Evolutionary conservation across 2,888 invertebrate genomes (phyloP).

Genomic region (Tigriopus californicus): DNA sequence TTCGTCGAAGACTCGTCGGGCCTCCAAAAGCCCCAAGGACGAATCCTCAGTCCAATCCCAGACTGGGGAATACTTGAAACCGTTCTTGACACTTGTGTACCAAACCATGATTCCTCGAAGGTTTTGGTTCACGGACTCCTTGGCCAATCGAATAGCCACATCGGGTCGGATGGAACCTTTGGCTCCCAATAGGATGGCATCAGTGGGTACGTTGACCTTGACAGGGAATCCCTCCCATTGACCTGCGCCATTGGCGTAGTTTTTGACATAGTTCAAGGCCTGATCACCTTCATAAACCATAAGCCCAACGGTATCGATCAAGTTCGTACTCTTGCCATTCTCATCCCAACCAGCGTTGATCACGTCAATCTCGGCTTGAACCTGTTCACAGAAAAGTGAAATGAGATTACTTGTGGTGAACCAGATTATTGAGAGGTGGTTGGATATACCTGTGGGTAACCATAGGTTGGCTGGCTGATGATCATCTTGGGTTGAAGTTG

Average conservation of each 20-base stretch:
- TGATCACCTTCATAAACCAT: slow-evolving; percentile 14
- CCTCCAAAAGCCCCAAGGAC: no score
- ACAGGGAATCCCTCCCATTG: slow-evolving; percentile 14
- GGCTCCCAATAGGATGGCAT: slow-evolving; percentile 7
- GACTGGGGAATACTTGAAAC: slow-evolving; percentile 1
- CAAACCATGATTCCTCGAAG: slow-evolving; percentile 13
- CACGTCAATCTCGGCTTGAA: slow-evolving; percentile 13
- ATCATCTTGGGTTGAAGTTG: slow-evolving; percentile 9
- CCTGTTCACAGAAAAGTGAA: background rate
- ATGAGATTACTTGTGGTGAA: background rate
- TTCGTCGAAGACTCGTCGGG: no score
- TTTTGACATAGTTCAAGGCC: slow-evolving; percentile 13
- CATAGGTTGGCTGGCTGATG: slow-evolving; percentile 14
- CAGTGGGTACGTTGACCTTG: background rate
- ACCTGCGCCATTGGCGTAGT: slow-evolving; percentile 3
- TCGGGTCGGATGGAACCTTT: background rate
- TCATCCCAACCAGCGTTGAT: slow-evolving; percentile 15
- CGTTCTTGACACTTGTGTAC: slow-evolving; percentile 14
- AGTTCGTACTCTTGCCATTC: background rate
- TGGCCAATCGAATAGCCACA: background rate
- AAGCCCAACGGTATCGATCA: slow-evolving; percentile 12
- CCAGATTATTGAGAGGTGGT: background rate
- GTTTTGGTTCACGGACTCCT: slow-evolving; percentile 3
- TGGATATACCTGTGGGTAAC: slow-evolving; percentile 8
- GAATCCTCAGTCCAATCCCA: slow-evolving; percentile 5